Conservation (phyloP, 2,797 vertebrate genomes). For the Neosalanx taihuensis region DNA sequence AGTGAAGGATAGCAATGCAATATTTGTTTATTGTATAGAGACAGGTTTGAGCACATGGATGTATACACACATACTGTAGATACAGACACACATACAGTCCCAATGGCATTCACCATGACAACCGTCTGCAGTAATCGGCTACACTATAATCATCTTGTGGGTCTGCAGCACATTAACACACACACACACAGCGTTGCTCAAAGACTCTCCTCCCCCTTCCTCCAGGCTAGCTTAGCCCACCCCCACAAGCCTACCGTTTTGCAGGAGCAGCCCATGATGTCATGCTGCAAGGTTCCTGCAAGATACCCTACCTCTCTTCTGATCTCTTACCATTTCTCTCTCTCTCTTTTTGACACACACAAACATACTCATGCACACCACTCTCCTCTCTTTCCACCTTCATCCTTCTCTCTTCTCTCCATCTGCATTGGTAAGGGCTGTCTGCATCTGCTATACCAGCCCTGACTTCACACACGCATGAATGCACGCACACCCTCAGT, state of each 20-base stretch:
- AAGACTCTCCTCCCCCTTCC: constrained; percentile 18
- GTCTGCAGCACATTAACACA: constrained; percentile 60
- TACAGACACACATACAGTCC: constrained; percentile 11
- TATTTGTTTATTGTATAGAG: background rate
- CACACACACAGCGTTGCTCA: constrained; percentile 27
- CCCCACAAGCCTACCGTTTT: constrained; percentile 65
- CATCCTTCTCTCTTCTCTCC: constrained; percentile 49
- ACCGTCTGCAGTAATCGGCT: constrained; percentile 50
- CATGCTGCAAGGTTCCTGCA: constrained; percentile 57
- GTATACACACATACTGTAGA: constrained; percentile 29
- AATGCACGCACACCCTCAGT: constrained; percentile 13
- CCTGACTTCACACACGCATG: constrained; percentile 48
- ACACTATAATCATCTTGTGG: constrained; percentile 57
- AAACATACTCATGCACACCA: constrained; percentile 19
- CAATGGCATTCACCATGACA: constrained; percentile 51
- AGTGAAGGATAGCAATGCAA: background rate
- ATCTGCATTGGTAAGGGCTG: constrained; percentile 60
- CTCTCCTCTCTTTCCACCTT: constrained; percentile 53
- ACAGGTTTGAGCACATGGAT: background rate
- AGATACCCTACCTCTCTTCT: constrained; percentile 61
- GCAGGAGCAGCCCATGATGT: constrained; percentile 66
- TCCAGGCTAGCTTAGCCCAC: constrained; percentile 29
- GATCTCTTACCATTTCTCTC: constrained; percentile 38
- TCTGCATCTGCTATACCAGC: constrained; percentile 73
- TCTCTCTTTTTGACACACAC: constrained; percentile 45